Evolutionary conservation across 2,888 invertebrate species (phyloP).

Genomic region (Cremastobaeus sp.): DNA sequence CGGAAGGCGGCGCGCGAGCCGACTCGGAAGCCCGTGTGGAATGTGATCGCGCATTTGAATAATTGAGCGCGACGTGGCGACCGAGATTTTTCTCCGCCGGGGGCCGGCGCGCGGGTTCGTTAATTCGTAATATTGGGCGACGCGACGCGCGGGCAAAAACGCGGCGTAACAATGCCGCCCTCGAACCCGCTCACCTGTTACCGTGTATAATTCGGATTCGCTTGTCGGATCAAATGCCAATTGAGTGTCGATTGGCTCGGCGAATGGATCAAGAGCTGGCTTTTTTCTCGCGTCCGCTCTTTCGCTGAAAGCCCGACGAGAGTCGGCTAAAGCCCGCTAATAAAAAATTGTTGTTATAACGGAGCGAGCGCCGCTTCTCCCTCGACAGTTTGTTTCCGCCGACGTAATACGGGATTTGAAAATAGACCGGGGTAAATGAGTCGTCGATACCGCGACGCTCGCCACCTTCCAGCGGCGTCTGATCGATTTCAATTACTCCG

Average conservation of each 20-base stretch:
- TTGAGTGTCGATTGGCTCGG: conserved; percentile 44
- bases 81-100: conserved; percentile 29
- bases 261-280: conserved; percentile 14
- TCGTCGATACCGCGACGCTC: conserved; percentile 22
- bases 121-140: conserved; percentile 32
- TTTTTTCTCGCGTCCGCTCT: conserved; percentile 8
- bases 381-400: conserved; percentile 27
- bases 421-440: conserved; percentile 40
- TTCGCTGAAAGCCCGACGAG: not conserved
- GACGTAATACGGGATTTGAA: conserved; percentile 36
- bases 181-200: conserved; percentile 38
- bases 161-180: conserved; percentile 26
- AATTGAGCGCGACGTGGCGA: conserved; percentile 67
- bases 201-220: conserved; percentile 43
- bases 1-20: conserved; percentile 26
- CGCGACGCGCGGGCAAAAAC: conserved; percentile 26
- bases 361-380: not conserved
- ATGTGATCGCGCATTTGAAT: conserved; percentile 71
- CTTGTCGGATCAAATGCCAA: conserved; percentile 45
- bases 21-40: conserved; percentile 22
- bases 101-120: conserved; percentile 14
- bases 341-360: conserved; percentile 33
- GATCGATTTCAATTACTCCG: conserved; percentile 52
- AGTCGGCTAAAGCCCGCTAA: conserved; percentile 11
- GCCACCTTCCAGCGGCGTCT: conserved; percentile 13